Evolutionary conservation across 2,797 vertebrate genomes (phyloP).

Genomic region (Acanthis flammea): DNA sequence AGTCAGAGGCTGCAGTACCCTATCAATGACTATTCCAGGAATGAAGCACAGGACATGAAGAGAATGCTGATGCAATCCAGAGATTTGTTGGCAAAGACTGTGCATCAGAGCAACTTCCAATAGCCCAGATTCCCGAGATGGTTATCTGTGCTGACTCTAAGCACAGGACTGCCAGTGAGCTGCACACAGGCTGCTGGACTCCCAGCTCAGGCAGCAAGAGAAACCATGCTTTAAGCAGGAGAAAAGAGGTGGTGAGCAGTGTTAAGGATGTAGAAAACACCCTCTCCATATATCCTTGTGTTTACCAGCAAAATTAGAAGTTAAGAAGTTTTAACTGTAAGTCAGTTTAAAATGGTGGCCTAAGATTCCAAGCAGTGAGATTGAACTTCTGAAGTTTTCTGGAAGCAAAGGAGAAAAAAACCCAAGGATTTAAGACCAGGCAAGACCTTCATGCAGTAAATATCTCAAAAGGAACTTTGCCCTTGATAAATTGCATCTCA

Average conservation of each 20-base stretch:
- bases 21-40: not conserved
- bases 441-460: not conserved
- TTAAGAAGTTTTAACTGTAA: not conserved
- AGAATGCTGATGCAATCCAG: not conserved
- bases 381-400: not conserved
- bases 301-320: not conserved
- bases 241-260: not conserved
- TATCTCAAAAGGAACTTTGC: not conserved
- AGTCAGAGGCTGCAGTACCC: not conserved
- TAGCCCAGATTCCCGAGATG: not conserved
- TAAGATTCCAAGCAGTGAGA: not conserved
- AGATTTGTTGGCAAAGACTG: not conserved
- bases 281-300: rapidly evolving
- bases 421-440: not conserved
- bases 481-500: not conserved
- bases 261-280: not conserved
- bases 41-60: not conserved
- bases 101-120: not conserved
- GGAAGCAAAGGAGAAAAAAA: not conserved
- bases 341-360: not conserved
- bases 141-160: not conserved
- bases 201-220: not conserved
- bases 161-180: not conserved
- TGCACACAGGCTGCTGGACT: not conserved
- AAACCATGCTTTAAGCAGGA: not conserved